Conservation (phyloP, 2,113 vertebrate genomes). For the Trematocara macrostoma region DNA sequence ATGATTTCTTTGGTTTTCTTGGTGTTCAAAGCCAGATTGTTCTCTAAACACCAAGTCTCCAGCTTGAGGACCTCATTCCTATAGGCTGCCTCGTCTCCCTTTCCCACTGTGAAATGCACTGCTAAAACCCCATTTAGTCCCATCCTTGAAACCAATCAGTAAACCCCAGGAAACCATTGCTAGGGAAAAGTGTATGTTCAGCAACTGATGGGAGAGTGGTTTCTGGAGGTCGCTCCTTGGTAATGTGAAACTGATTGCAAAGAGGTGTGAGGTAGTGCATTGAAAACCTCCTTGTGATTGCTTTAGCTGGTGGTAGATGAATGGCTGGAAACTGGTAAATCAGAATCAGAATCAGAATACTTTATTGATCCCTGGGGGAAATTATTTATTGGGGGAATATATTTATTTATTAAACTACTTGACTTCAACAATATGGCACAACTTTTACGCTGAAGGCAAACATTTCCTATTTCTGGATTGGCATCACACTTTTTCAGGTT, state of each 20-base stretch:
- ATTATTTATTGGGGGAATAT: too few species aligned
- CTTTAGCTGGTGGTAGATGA: background rate
- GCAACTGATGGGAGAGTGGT: background rate
- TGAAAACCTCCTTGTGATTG: background rate
- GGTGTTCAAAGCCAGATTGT: too few species aligned
- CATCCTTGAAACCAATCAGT: background rate
- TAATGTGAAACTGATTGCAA: background rate
- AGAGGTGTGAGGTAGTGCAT: background rate
- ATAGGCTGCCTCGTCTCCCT: too few species aligned
- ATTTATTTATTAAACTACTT: background rate
- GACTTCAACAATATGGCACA: background rate
- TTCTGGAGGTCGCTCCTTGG: background rate
- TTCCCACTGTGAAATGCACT: background rate
- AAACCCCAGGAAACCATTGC: background rate
- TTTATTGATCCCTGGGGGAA: too few species aligned
- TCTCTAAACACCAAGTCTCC: too few species aligned
- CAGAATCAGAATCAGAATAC: too few species aligned
- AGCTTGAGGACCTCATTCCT: too few species aligned
- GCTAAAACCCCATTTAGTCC: background rate
- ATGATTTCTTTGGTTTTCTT: too few species aligned
- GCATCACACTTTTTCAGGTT: background rate
- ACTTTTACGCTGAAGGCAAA: background rate
- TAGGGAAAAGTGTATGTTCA: background rate
- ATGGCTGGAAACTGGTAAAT: background rate
- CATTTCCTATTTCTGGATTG: background rate